Evolutionary conservation across 2,888 invertebrate species (phyloP), one percentile per base, ranked within the genome.

Genomic region (Drosophila monieri): DNA sequence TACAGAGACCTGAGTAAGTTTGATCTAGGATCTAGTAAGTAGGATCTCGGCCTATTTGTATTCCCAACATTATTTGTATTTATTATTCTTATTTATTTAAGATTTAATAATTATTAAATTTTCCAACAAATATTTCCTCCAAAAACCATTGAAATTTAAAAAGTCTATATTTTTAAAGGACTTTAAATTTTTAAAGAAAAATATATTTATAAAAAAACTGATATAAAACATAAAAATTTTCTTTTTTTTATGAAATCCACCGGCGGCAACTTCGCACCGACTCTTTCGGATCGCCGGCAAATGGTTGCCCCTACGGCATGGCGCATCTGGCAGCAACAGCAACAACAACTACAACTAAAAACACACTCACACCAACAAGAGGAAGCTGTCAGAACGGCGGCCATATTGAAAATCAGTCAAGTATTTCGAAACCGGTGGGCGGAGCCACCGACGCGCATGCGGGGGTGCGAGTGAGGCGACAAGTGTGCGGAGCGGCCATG

Each of bases 321-420:
- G 65, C 70, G 74, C 69, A 66, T 64, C 59, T 76, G 72, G 70
- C 68, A 68, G 57, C 58, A 68, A 49, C 75, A 75, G 62, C 74
- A 68, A 65, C 69, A 55, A 56, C 52, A 56, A 57, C 57, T 52
- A 59, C 60, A 55, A 18, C 35, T 44, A 32, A 67, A 66, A 54
- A 52, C 55, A 54, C 56, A 74, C 57, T 48, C 61, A 44, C 56
- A 70, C 43, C 69, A 71, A 41, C 57, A 49, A 47, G 46, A 32
- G 43, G 46, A 18, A 47, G 64, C 53, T 61, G 39, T 54, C 48
- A 52, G 53, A 47, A 53, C 70, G 77, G 84, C 90, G 88, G 90
- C 90, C 91, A 91, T 91, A 85, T 91, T 91, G 90, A 89, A 91
- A 90, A 85, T 89, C 89, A 91, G 74, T 91, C 85, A 89, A 89